Conservation (phyloP, 2,888 invertebrate genomes). For the Tipula unca region DNA sequence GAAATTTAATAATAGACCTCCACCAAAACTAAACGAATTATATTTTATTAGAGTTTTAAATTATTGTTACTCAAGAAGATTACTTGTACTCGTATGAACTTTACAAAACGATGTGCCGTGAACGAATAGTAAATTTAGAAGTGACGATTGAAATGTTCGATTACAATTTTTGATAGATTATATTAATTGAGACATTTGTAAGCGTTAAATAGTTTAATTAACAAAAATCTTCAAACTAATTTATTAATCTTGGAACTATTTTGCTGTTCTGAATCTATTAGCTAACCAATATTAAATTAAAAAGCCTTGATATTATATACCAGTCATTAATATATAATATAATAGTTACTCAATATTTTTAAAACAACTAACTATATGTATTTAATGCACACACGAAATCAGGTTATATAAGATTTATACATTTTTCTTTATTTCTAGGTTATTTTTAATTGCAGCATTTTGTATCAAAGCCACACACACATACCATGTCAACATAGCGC, state of each 20-base stretch:
- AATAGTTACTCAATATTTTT: background rate
- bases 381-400: background rate
- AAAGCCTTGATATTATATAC: background rate
- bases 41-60: too few relatives aligned
- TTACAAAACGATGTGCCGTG: too few relatives aligned
- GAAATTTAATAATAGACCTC: too few relatives aligned
- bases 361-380: background rate
- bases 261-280: background rate
- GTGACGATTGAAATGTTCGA: too few relatives aligned
- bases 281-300: background rate
- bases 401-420: conserved; percentile 14
- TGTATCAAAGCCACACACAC: background rate
- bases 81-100: too few relatives aligned
- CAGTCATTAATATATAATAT: background rate
- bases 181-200: too few relatives aligned
- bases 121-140: too few relatives aligned
- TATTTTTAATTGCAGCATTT: conserved; percentile 9
- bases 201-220: too few relatives aligned
- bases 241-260: background rate
- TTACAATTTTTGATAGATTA: too few relatives aligned
- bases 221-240: background rate
- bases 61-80: too few relatives aligned
- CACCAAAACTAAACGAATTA: too few relatives aligned
- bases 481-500: background rate
- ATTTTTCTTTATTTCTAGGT: conserved; percentile 1